phyloP scores from a whole-genome alignment of 1,140 invertebrate species.

The Zaprionus lachaisei region DNA sequence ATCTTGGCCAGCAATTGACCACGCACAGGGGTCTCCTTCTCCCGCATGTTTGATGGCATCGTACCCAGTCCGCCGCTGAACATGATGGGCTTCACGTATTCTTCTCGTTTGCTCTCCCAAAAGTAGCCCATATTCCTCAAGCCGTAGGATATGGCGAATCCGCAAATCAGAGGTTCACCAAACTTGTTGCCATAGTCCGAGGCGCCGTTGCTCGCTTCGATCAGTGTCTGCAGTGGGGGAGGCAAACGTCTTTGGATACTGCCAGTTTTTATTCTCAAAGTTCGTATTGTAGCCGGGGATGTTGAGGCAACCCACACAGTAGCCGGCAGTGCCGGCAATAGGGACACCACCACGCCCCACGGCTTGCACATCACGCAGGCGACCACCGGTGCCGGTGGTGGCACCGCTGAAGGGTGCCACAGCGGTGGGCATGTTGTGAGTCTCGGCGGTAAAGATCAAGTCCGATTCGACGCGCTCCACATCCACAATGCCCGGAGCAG shows the following conservation, averaged over 20 bases:
- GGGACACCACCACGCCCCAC: conserved; percentile 96
- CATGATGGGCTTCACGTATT: conserved; percentile 99
- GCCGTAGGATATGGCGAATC: conserved; percentile 97
- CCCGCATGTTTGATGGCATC: conserved; percentile 85
- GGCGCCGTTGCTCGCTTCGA: conserved; percentile 98
- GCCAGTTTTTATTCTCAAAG: conserved; percentile 91
- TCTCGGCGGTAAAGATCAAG: conserved; percentile 99
- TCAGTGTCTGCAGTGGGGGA: conserved; percentile 93
- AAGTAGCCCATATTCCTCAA: conserved; percentile 86
- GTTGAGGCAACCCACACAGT: conserved; percentile 96
- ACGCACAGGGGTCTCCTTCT: conserved; percentile 60
- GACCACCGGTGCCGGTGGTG: conserved; percentile 97
- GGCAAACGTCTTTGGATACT: conserved; percentile 96
- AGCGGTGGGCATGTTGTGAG: conserved; percentile 99
- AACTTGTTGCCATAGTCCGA: conserved; percentile 99
- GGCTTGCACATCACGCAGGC: conserved; percentile 97
- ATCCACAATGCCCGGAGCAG: conserved; percentile 88
- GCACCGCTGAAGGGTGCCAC: conserved; percentile 97
- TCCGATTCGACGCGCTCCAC: conserved; percentile 89
- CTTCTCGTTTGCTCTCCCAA: conserved; percentile 88
- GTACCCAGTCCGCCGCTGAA: conserved; percentile 98
- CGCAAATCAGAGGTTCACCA: conserved; percentile 96
- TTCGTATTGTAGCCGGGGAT: conserved; percentile 92
- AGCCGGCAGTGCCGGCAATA: conserved; percentile 98
- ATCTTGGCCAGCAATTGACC: conserved; percentile 96